Evolutionary conservation across 2,888 invertebrate species (phyloP).

Genomic region (Acronicta leporina): DNA sequence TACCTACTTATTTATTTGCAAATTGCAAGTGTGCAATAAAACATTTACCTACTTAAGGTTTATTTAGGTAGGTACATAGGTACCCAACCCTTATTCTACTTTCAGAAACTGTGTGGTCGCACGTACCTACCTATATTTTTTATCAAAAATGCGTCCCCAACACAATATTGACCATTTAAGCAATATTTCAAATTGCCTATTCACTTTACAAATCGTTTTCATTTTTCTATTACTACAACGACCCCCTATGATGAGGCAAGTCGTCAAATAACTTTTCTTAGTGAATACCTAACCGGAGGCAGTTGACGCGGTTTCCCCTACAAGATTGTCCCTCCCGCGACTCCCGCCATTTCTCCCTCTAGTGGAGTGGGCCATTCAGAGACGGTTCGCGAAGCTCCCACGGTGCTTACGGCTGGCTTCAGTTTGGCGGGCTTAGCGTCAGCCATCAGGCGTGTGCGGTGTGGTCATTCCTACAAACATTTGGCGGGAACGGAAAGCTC

Average conservation of each 20-base stretch:
- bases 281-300: slow-evolving; percentile 87
- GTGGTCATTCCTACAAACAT: slow-evolving; percentile 60
- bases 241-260: slow-evolving; percentile 74
- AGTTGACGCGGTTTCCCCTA: slow-evolving; percentile 87
- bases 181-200: slow-evolving; percentile 50
- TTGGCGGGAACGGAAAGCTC: slow-evolving; percentile 80
- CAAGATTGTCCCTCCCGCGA: slow-evolving; percentile 84
- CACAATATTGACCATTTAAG: slow-evolving; percentile 27
- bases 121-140: too few species aligned
- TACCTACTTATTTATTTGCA: too few species aligned
- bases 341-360: slow-evolving; percentile 86
- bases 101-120: too few species aligned
- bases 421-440: slow-evolving; percentile 86
- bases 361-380: slow-evolving; percentile 85
- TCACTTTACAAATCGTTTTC: slow-evolving; percentile 68
- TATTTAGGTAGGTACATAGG: too few species aligned
- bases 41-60: too few species aligned
- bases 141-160: neutral
- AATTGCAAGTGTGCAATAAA: too few species aligned
- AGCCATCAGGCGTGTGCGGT: slow-evolving; percentile 74
- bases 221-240: slow-evolving; percentile 75
- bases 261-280: slow-evolving; percentile 88
- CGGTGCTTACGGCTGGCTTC: slow-evolving; percentile 75
- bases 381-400: slow-evolving; percentile 87
- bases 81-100: too few species aligned